These are phyloP conservation scores for Sorex maritimensis DNA, from an alignment of 2,797 vertebrate genomes.

Conservation along the genomic window DNA sequence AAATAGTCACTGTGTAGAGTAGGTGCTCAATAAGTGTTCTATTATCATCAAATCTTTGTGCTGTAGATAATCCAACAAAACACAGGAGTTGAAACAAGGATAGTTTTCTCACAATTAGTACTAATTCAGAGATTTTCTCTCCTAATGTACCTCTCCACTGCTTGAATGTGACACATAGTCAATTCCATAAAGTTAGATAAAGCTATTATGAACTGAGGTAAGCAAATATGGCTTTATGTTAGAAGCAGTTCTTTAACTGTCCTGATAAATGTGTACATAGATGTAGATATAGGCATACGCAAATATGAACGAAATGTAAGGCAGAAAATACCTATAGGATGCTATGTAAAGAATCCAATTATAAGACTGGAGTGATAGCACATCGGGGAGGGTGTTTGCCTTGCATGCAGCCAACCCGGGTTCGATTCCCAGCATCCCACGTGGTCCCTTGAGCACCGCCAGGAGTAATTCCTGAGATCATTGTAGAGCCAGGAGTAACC, in stretches of 20 bases:
- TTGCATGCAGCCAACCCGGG: too few species aligned
- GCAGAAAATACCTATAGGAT: background rate
- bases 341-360: background rate
- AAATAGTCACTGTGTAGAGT: background rate
- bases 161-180: background rate
- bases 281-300: too few species aligned
- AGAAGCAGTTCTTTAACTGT: background rate
- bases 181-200: background rate
- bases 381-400: too few species aligned
- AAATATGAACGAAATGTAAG: background rate
- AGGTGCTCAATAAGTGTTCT: background rate
- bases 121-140: background rate
- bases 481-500: too few species aligned
- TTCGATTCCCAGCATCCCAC: too few species aligned
- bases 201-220: background rate
- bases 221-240: constrained; percentile 6
- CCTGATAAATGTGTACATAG: background rate
- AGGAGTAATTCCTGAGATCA: too few species aligned
- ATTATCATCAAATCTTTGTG: background rate
- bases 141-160: background rate
- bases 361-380: background rate
- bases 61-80: background rate
- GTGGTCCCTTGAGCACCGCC: too few species aligned
- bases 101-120: background rate
- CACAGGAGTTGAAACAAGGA: background rate